Conservation (phyloP, 2,888 invertebrate species). For the Plebejus melissa region DNA sequence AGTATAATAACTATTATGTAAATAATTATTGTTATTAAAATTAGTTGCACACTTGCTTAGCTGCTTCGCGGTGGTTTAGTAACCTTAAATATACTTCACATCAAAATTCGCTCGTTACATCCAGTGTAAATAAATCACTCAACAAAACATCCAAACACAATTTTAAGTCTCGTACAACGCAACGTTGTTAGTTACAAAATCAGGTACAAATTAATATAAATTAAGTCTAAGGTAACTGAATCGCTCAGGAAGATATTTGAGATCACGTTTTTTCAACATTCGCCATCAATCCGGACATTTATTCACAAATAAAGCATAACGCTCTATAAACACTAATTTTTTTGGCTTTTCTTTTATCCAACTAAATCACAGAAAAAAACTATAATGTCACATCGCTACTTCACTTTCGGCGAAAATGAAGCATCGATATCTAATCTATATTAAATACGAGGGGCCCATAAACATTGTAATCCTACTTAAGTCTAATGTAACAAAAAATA, state of each 20-base stretch:
- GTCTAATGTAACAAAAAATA: slow-evolving; percentile 73
- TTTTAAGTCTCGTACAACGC: slow-evolving; percentile 68
- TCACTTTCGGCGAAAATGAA: slow-evolving; percentile 30
- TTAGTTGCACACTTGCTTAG: slow-evolving; percentile 71
- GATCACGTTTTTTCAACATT: slow-evolving; percentile 57
- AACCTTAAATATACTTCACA: slow-evolving; percentile 55
- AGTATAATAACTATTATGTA: slow-evolving; percentile 48
- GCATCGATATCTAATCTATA: slow-evolving; percentile 36
- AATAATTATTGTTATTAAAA: slow-evolving; percentile 56
- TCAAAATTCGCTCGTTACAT: slow-evolving; percentile 70
- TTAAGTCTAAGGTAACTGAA: slow-evolving; percentile 76
- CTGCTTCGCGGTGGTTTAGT: slow-evolving; percentile 72
- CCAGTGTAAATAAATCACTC: slow-evolving; percentile 59
- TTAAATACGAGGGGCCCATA: slow-evolving; percentile 52
- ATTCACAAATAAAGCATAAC: slow-evolving; percentile 46
- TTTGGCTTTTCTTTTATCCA: slow-evolving; percentile 67
- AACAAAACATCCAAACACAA: slow-evolving; percentile 69
- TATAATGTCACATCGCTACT: slow-evolving; percentile 39
- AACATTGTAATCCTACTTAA: slow-evolving; percentile 58
- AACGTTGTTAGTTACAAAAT: slow-evolving; percentile 63
- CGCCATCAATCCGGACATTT: slow-evolving; percentile 34
- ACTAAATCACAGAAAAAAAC: slow-evolving; percentile 70
- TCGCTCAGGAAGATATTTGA: slow-evolving; percentile 67
- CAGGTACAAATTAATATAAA: slow-evolving; percentile 76
- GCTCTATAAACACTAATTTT: slow-evolving; percentile 58